phyloP scores from a whole-genome alignment of 2,888 invertebrate species.

The Deilephila elpenor region DNA sequence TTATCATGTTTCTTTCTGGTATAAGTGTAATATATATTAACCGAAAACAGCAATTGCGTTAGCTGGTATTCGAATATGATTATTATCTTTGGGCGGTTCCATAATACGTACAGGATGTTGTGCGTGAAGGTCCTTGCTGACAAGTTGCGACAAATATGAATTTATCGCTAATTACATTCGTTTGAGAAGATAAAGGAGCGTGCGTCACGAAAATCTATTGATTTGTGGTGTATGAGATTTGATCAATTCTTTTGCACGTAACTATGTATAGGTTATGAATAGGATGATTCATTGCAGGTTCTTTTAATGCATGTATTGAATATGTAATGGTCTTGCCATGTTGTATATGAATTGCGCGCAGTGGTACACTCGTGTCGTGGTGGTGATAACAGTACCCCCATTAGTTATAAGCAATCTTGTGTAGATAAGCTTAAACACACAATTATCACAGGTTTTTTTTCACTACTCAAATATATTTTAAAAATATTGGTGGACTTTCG shows the following conservation, averaged over 20 bases:
- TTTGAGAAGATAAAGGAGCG: slow-evolving; percentile 1
- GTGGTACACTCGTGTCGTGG: not conserved
- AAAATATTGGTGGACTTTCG: not conserved
- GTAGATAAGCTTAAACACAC: not conserved
- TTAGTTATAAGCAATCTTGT: not conserved
- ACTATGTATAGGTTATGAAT: slow-evolving; percentile 31
- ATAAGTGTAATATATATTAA: too few relatives aligned
- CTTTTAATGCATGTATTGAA: slow-evolving; percentile 28
- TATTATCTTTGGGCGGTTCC: slow-evolving; percentile 36
- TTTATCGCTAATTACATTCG: not conserved
- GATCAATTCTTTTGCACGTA: not conserved
- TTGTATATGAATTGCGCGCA: slow-evolving; percentile 10
- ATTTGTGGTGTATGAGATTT: not conserved
- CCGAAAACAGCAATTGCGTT: not conserved
- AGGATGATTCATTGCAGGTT: slow-evolving; percentile 30
- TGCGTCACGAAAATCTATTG: slow-evolving; percentile 13
- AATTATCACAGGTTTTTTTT: not conserved
- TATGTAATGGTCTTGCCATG: not conserved
- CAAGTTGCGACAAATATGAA: slow-evolving; percentile 29
- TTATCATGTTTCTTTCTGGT: slow-evolving; percentile 15
- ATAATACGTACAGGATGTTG: not conserved
- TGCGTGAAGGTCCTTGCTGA: slow-evolving; percentile 9
- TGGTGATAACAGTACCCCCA: not conserved
- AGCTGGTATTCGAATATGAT: not conserved
- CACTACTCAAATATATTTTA: not conserved